Evolutionary conservation across 2,113 vertebrate genomes (phyloP).

Genomic region (Polypterus senegalus): DNA sequence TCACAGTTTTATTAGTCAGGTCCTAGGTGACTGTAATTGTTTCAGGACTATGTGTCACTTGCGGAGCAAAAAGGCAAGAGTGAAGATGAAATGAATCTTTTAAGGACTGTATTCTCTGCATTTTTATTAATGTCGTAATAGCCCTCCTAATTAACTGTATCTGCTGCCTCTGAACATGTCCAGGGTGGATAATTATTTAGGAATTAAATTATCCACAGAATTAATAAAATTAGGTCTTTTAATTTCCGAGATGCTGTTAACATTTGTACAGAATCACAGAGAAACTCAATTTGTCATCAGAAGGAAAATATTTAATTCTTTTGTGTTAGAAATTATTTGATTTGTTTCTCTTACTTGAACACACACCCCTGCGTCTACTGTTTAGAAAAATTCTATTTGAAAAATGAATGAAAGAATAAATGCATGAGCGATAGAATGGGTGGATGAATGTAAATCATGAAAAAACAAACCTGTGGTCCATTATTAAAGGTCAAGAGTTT

Average conservation of each 20-base stretch:
- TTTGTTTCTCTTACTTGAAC: too few relatives aligned
- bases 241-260: conserved; percentile 10
- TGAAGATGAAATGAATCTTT: neutral
- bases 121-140: conserved; percentile 14
- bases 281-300: neutral
- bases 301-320: neutral
- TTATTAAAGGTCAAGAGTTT: too few relatives aligned
- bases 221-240: conserved; percentile 11
- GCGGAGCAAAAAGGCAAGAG: neutral
- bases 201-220: conserved; percentile 16
- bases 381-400: too few relatives aligned
- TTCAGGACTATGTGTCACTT: conserved; percentile 14
- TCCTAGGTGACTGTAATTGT: conserved; percentile 22
- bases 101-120: conserved; percentile 2
- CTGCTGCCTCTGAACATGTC: conserved; percentile 8
- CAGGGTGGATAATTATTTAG: conserved; percentile 14
- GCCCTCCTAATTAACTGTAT: conserved; percentile 15
- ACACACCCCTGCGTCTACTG: too few relatives aligned
- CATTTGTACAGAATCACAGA: neutral
- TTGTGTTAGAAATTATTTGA: neutral
- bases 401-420: too few relatives aligned
- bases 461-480: too few relatives aligned
- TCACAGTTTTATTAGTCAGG: conserved; percentile 25
- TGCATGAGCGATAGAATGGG: too few relatives aligned
- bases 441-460: too few relatives aligned